These are phyloP conservation scores for Scytalopus superciliaris DNA, from an alignment of 2,113 vertebrate genomes.

Conservation along the genomic window DNA sequence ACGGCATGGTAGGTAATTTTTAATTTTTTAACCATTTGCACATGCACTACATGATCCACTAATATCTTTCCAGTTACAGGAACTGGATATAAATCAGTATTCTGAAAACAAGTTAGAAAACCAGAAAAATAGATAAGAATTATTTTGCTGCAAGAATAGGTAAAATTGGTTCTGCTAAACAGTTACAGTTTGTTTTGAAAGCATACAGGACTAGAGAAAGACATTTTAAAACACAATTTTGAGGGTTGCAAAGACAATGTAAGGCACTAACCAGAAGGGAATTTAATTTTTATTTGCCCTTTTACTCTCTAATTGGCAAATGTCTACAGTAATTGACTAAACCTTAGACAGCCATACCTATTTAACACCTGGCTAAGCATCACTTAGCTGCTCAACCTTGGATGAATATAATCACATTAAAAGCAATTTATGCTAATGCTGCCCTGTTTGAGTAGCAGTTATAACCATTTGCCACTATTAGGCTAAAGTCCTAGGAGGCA, in stretches of 20 bases:
- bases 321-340: slow-evolving; percentile 18
- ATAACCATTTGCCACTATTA: slow-evolving; percentile 21
- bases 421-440: slow-evolving; percentile 39
- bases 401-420: slow-evolving; percentile 29
- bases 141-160: neutral
- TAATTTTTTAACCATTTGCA: neutral
- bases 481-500: slow-evolving; percentile 1
- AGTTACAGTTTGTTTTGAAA: neutral
- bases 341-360: slow-evolving; percentile 9
- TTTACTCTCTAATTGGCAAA: slow-evolving; percentile 37
- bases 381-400: slow-evolving; percentile 46
- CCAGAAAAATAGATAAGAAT: neutral
- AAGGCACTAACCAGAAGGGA: neutral
- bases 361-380: slow-evolving; percentile 63
- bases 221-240: neutral
- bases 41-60: neutral
- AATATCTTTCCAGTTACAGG: neutral
- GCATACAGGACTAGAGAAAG: neutral
- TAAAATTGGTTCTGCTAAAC: neutral
- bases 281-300: slow-evolving; percentile 32
- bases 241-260: neutral
- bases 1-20: neutral
- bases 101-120: neutral
- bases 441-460: slow-evolving; percentile 14
- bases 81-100: neutral